Conservation (phyloP, 2,113 vertebrate genomes). For the Alaudala cheleensis region DNA sequence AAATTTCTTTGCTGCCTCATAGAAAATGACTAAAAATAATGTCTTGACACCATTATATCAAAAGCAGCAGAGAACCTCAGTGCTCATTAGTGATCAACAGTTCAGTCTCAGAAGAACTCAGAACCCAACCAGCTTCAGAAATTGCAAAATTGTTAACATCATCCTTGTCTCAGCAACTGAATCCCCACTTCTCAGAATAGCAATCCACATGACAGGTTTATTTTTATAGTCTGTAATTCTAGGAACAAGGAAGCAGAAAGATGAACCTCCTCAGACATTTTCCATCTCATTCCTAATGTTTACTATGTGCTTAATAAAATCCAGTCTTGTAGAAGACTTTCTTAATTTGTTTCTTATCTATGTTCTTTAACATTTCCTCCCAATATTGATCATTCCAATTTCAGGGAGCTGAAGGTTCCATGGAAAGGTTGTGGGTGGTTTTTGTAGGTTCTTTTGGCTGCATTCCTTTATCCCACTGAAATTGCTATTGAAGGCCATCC, state of each 20-base stretch:
- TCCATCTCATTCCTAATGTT: slow-evolving; percentile 23
- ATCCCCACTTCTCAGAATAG: slow-evolving; percentile 48
- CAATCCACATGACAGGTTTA: slow-evolving; percentile 62
- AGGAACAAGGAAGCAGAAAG: slow-evolving; percentile 46
- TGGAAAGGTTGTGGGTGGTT: not conserved
- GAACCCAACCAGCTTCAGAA: slow-evolving; percentile 6
- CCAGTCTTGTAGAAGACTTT: not conserved
- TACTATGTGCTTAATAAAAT: slow-evolving; percentile 15
- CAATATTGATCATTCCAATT: not conserved
- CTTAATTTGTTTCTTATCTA: not conserved
- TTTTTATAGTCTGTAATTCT: slow-evolving; percentile 65
- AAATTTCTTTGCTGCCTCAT: not conserved
- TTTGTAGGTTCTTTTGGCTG: not conserved
- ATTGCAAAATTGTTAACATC: slow-evolving; percentile 27
- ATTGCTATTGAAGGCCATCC: not conserved
- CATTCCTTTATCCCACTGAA: not conserved
- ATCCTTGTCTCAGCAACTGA: slow-evolving; percentile 49
- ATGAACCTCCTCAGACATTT: slow-evolving; percentile 42
- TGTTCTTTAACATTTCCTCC: not conserved
- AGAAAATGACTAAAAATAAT: slow-evolving; percentile 27
- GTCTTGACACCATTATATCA: slow-evolving; percentile 40
- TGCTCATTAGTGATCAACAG: slow-evolving; percentile 1
- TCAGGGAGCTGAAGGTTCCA: not conserved
- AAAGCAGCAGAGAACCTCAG: not conserved
- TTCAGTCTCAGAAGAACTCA: slow-evolving; percentile 9